Evolutionary conservation across 2,888 invertebrate species (phyloP), one percentile per base, ranked within the genome.

Genomic region (Drosophila fulvimacula): DNA sequence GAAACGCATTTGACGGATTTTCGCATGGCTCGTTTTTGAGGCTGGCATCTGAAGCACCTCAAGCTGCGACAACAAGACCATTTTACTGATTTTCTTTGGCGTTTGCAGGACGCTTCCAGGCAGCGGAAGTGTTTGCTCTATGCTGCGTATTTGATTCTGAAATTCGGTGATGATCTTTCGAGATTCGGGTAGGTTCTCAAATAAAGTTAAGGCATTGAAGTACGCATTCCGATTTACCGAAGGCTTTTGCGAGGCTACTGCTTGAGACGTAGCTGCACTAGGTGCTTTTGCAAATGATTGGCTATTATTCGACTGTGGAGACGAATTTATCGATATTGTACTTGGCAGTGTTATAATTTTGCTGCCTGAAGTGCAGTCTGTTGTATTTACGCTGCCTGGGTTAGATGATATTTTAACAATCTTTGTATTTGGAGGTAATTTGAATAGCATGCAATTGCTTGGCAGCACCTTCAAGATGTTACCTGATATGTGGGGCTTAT

Each of bases 131-230:
- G 73, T 69, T 51, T 81, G 61, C 27, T 86, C 87, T 21, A 89
- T 79, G 21, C 52, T 73, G 1, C 76, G 77, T 36, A 90, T 90
- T 76, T 90, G 77, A 52, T 80, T 77, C 32, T 90, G 87, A 44
- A 90, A 62, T 30, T 81, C 82, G 5, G 77, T 67, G 52, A 90
- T 91, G 7, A 90, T 64, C 48, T 89, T 88, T 4, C 79, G 76
- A 32, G 84, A 88, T 61, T 90, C 88, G 0, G 90, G 91, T n/a
- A 84, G 62, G 49, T 63, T 82, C 17, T 90, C 88, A 34, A 77
- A 63, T 30, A 79, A 61, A 9, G 72, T 60, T 19, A 83, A 41
- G 24, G 76, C 57, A 48, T 69, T 56, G 17, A 81, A 64, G 46
- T 69, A 65, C 36, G 62, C 17, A 56, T 74, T 78, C 5, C 87